Base-by-base conservation (phyloP, 2,888 invertebrate species). In the Globia sparganii region DNA sequence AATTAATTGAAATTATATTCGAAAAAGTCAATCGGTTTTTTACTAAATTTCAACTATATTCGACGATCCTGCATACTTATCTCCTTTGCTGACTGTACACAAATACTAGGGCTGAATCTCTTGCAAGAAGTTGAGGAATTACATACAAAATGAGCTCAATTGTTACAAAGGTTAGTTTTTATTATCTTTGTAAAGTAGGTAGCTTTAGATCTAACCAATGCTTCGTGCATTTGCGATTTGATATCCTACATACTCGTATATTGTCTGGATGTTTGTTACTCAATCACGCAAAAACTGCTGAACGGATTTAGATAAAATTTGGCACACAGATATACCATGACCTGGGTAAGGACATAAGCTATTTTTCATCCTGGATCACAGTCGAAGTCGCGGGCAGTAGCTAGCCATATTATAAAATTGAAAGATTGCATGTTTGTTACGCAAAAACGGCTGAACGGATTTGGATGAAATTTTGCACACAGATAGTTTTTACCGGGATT, bases 41-140 rank as follows among this genome's bases (percentile, higher is more conserved):
- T n/a, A n/a, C n/a, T n/a, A n/a, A n/a, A n/a, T n/a, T n/a, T n/a
- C n/a, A n/a, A n/a, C n/a, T n/a, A n/a, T n/a, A n/a, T n/a, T n/a
- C n/a, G n/a, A n/a, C n/a, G n/a, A n/a, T n/a, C n/a, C n/a, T n/a
- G n/a, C n/a, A n/a, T n/a, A n/a, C n/a, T n/a, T n/a, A n/a, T n/a
- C n/a, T n/a, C n/a, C n/a, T n/a, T n/a, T n/a, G n/a, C n/a, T n/a
- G n/a, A n/a, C n/a, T n/a, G n/a, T n/a, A 37, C 21, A 58, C 31
- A 46, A 31, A 58, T 76, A 65, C 76, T 59, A 40, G 6, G 59
- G 1, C 0, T 8, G 56, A n/a, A 77, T 77, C n/a, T 77, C 28
- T 77, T 77, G 58, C 18, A 25, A 11, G 46, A 64, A 31, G 1
- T 46, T 28, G 3, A 43, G 15, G 64, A 37, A 37, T 64, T 13